phyloP scores from a whole-genome alignment of 2,113 vertebrate species.

The Clarias batrachus region DNA sequence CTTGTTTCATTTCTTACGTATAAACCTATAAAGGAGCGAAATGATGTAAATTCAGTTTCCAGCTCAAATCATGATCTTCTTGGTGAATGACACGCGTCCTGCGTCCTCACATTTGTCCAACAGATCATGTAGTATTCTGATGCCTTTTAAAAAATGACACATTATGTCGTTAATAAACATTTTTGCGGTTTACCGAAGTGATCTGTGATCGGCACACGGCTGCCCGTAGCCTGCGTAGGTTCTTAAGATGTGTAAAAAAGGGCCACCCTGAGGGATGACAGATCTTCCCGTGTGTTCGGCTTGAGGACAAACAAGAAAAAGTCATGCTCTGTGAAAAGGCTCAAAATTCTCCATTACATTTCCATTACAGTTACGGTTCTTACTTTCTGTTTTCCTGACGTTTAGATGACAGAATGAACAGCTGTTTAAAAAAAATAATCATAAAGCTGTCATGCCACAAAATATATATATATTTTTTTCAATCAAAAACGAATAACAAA shows the following conservation, averaged over 20 bases:
- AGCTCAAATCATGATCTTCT: too few species aligned
- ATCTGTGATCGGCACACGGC: background rate
- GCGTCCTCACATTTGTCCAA: too few species aligned
- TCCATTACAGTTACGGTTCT: background rate
- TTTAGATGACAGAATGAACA: constrained; percentile 24
- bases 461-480: constrained; percentile 21
- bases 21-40: background rate
- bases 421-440: constrained; percentile 19
- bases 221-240: background rate
- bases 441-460: constrained; percentile 53
- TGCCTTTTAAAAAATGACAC: background rate
- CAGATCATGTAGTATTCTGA: too few species aligned
- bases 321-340: background rate
- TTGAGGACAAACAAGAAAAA: background rate
- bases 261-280: constrained; percentile 48
- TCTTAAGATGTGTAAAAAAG: background rate
- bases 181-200: background rate
- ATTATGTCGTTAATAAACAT: background rate
- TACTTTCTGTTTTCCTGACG: background rate
- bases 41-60: too few species aligned
- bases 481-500: constrained; percentile 28
- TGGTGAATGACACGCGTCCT: too few species aligned
- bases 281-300: background rate
- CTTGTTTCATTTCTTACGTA: background rate
- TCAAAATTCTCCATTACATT: background rate